Percentiles rank a stretch among this genome's conserved stretches.
phyloP scores from a whole-genome alignment of 2,113 vertebrate species.

The Rutilus rutilus region DNA sequence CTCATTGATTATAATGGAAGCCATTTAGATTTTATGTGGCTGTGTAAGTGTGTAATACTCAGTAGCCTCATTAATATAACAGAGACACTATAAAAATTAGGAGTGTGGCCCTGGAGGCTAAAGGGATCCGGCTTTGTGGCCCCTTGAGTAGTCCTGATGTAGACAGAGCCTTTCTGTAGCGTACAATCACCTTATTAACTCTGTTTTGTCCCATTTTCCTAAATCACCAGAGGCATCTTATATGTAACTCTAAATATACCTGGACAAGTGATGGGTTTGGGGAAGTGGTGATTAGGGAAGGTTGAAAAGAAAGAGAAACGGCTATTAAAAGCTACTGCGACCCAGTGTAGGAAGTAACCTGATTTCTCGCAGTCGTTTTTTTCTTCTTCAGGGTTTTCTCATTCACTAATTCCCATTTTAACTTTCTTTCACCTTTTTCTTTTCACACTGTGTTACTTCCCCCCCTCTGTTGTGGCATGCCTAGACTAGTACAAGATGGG shows the following conservation, averaged over 20 bases:
- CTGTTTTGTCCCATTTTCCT: slow-evolving; percentile 62
- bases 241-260: slow-evolving; percentile 69
- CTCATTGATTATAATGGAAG: not conserved
- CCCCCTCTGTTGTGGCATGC: not conserved
- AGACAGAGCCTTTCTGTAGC: slow-evolving; percentile 47
- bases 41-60: not conserved
- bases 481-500: not conserved
- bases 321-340: slow-evolving; percentile 52
- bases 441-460: slow-evolving; percentile 29
- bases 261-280: slow-evolving; percentile 54
- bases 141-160: not conserved
- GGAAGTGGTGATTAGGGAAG: slow-evolving; percentile 37
- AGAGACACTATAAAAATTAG: slow-evolving; percentile 10
- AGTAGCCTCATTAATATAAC: slow-evolving; percentile 17
- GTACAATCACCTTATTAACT: slow-evolving; percentile 51
- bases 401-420: not conserved
- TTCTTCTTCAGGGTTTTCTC: not conserved
- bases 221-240: slow-evolving; percentile 52
- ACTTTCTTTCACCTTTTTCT: not conserved
- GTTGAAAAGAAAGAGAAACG: slow-evolving; percentile 17
- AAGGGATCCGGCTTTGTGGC: slow-evolving; percentile 9
- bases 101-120: not conserved
- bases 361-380: slow-evolving; percentile 13
- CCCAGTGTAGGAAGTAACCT: slow-evolving; percentile 48
- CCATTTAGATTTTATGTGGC: not conserved